These are phyloP conservation scores for Austrolebias charrua DNA, from an alignment of 2,797 vertebrate genomes.

Conservation along the genomic window DNA sequence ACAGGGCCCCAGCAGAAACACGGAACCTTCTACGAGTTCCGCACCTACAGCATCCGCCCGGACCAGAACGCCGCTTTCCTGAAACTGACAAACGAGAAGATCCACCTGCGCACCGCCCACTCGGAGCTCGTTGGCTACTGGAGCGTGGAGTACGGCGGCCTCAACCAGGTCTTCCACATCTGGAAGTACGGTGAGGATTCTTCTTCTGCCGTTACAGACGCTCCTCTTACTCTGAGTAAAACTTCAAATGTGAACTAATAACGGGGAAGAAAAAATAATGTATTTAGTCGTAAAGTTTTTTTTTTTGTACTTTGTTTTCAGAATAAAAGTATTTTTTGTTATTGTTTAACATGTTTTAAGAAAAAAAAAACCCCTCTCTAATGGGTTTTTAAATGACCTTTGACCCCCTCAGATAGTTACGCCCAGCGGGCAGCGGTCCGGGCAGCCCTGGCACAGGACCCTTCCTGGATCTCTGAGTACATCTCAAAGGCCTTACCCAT, in stretches of 20 bases:
- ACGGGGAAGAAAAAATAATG: no score
- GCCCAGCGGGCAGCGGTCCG: conserved; percentile 83
- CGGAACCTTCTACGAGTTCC: conserved; percentile 87
- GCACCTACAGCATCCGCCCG: conserved; percentile 85
- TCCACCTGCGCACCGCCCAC: conserved; percentile 85
- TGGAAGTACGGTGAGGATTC: conserved; percentile 91
- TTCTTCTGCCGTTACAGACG: not conserved
- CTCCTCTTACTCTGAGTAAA: no score
- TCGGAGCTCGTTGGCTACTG: conserved; percentile 90
- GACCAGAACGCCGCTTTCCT: conserved; percentile 85
- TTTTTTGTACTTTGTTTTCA: no score
- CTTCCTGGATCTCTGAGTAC: conserved; percentile 85
- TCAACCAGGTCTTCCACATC: conserved; percentile 89
- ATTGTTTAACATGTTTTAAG: no score
- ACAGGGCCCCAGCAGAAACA: conserved; percentile 59
- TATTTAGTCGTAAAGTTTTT: no score
- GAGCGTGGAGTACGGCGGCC: conserved; percentile 86
- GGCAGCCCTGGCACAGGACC: conserved; percentile 82
- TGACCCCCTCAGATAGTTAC: conserved; percentile 81
- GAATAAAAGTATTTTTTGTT: no score
- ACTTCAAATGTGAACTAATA: no score
- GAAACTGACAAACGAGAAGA: conserved; percentile 79
- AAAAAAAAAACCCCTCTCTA: no score
- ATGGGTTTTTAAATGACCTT: no score
- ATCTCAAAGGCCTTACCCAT: conserved; percentile 80